phyloP scores from a whole-genome alignment of 2,797 vertebrate species.

The Morelia viridis region DNA sequence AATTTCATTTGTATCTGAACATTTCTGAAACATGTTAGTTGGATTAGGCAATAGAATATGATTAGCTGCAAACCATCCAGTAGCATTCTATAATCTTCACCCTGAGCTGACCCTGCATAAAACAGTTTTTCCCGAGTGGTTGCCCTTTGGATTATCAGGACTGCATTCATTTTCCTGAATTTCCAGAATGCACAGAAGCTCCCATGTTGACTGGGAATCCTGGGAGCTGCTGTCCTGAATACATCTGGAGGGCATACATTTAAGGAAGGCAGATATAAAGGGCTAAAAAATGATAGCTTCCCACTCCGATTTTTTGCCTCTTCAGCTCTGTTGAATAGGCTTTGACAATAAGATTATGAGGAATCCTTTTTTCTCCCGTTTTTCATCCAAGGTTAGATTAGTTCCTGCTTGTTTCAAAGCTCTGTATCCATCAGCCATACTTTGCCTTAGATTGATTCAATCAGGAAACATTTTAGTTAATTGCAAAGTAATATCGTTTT shows the following conservation, averaged over 20 bases:
- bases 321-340: background rate
- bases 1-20: too few species aligned
- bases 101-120: background rate
- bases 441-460: constrained; percentile 45
- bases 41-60: too few species aligned
- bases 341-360: background rate
- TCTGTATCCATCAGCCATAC: constrained; percentile 35
- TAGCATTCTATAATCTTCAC: too few species aligned
- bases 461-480: constrained; percentile 55
- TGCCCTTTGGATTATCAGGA: background rate
- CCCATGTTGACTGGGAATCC: background rate
- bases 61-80: too few species aligned
- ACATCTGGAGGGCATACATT: background rate
- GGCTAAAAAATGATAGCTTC: background rate
- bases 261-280: background rate
- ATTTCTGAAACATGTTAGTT: too few species aligned
- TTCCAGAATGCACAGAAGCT: background rate
- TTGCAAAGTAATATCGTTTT: constrained; percentile 33
- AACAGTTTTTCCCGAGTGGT: background rate
- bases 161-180: background rate
- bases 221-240: background rate
- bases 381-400: constrained; percentile 53
- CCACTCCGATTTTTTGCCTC: background rate
- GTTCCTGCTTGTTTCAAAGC: constrained; percentile 47
- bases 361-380: constrained; percentile 28